phyloP scores from a whole-genome alignment of 2,113 vertebrate genomes.

The Elaphurus davidianus region DNA sequence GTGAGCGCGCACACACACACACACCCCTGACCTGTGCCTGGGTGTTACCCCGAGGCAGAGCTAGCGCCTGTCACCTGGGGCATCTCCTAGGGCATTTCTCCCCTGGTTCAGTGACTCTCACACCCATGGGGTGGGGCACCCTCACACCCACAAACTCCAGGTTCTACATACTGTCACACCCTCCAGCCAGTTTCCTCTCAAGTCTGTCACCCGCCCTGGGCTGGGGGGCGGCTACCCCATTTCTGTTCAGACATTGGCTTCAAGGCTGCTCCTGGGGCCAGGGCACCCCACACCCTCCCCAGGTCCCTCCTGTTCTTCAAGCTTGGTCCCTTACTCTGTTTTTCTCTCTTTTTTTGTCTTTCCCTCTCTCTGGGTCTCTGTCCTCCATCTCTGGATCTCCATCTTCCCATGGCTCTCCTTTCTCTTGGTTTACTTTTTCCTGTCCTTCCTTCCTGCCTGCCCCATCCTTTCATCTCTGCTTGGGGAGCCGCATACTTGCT shows the following conservation, averaged over 20 bases:
- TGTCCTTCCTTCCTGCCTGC: not conserved
- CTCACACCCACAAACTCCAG: not conserved
- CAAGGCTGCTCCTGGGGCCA: not conserved
- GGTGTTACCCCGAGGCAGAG: not conserved
- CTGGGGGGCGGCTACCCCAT: fast-evolving
- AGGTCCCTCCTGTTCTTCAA: not conserved
- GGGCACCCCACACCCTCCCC: fast-evolving
- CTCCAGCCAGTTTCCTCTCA: not conserved
- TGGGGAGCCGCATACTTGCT: not conserved
- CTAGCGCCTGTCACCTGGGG: not conserved
- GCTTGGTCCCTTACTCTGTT: not conserved
- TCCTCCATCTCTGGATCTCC: not conserved
- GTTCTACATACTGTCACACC: not conserved
- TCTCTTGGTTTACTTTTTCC: not conserved
- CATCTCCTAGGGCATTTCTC: not conserved
- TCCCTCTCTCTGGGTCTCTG: not conserved
- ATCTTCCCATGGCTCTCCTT: not conserved
- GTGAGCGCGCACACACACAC: no score
- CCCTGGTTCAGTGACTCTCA: not conserved
- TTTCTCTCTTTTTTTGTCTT: not conserved
- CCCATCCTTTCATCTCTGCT: not conserved
- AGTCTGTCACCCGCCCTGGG: not conserved
- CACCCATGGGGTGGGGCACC: not conserved
- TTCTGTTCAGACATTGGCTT: not conserved
- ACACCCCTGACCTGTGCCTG: not conserved